Base-by-base conservation (phyloP, 1,140 invertebrate species). In the Chymomyza costata region DNA sequence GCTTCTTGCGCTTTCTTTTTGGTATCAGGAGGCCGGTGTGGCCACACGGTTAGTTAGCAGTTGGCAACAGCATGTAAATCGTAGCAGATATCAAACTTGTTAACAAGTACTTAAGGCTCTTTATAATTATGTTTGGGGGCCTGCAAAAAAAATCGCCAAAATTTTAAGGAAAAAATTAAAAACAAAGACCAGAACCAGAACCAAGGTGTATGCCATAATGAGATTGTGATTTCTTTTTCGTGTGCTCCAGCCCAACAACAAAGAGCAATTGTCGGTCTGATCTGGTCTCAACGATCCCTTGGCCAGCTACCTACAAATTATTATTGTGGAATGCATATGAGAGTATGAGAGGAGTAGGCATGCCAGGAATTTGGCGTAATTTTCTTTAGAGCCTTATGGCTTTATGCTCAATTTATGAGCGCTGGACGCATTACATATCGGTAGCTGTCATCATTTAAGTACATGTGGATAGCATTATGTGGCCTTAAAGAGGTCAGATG, bases 81-180 rank as follows among this genome's bases (percentile, higher is more conserved):
- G 81, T 30, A 38, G n/a, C 55, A 78, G 81, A 83, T 83, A 83
- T 83, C 81, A 68, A 81, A 83, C 81, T 83, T 83, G 81, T 83
- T 83, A 83, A 83, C 81, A 83, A 83, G 81, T 83, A 83, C 81
- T 83, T 83, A 83, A 83, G 81, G 81, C 70, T 73, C 73, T 82
- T 81, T 76, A 82, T 82, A 78, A 78, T 78, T 78, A 78, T 73
- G 68, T 41, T 48, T 37, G 58, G 52, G 53, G 58, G 39, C 44
- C 39, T 56, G 44, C 49, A 44, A n/a, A n/a, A n/a, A n/a, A n/a
- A n/a, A n/a, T 28, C 10, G 25, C 25, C 25, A 28, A 28, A 28
- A 28, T 6, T 6, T 6, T 6, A 28, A 28, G 10, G 10, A 28
- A 28, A 6, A 28, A 28, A 28, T 28, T 5, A 28, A 28, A 28